Base-by-base conservation (phyloP, 2,113 vertebrate genomes). In the Holacanthus passer region DNA sequence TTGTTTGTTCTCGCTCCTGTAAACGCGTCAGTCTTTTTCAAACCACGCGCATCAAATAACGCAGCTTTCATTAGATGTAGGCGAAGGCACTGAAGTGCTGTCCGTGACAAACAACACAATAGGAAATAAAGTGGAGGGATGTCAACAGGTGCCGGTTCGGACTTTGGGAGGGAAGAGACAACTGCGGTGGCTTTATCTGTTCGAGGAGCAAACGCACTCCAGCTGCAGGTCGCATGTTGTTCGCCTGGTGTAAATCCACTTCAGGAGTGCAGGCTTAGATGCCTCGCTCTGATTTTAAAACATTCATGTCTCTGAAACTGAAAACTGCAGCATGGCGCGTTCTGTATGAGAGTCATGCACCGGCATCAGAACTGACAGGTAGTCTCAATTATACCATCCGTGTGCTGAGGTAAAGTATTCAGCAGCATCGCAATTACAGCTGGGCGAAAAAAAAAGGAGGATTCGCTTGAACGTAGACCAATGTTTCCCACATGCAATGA, bases 241-340 rank as follows among this genome's bases (percentile, higher is more conserved):
- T 29, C 2, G 41, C 48, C 39, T 62, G 14, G 5, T 63, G 27
- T 72, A 47, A 77, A 79, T 70, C 43, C 45, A 74, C 37, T 31
- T 65, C 3, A 37, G n/a, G 11, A 60, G 16, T 27, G 19, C 27
- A 58, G 20, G 56, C 55, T 53, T 41, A n/a, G 65, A 73, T 55
- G 35, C 45, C 64, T 86, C 0, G 10, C 65, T 77, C 64, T 48
- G 69, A 72, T 77, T 84, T 85, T 72, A 85, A n/a, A 82, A 85
- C 77, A 80, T 82, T 81, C 70, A 83, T 78, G 64, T 65, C 55
- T 72, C 43, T n/a, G n/a, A 70, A 82, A 73, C 45, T 20, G 24
- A 81, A 79, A 81, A 66, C 29, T 82, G 80, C 72, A 75, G 64
- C 62, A 63, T 20, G 59, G 41, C 59, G 83, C 68, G 35, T 78